A percentile compares a stretch with the other conserved stretches of the same genome.
These are phyloP conservation scores for Trinorchestia longiramus DNA, from an alignment of 1,140 invertebrate genomes.

Conservation along the genomic window DNA sequence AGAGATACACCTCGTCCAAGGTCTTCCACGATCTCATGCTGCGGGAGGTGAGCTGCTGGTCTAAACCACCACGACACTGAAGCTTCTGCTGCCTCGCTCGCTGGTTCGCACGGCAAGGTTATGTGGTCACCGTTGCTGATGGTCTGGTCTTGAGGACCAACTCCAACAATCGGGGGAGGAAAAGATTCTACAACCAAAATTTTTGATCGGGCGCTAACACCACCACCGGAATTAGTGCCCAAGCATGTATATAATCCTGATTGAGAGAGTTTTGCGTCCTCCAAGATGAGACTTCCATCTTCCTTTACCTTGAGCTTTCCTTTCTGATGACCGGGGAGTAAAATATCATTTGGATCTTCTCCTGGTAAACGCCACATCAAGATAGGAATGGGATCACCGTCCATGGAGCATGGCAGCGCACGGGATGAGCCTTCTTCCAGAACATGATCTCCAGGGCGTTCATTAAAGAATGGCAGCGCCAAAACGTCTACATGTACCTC, in stretches of 20 bases:
- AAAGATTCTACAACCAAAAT: constrained; percentile 61
- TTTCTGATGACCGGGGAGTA: constrained; percentile 51
- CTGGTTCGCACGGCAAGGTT: constrained; percentile 63
- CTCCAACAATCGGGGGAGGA: constrained; percentile 63
- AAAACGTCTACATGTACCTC: constrained; percentile 74
- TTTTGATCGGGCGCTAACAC: constrained; percentile 59
- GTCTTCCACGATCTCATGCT: constrained; percentile 56
- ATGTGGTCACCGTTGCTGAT: constrained; percentile 56
- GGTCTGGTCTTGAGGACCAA: constrained; percentile 60
- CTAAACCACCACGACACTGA: constrained; percentile 60
- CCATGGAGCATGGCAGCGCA: constrained; percentile 57
- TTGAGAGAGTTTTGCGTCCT: constrained; percentile 55
- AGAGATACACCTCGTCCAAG: constrained; percentile 54
- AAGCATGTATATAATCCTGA: constrained; percentile 71
- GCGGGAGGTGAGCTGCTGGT: constrained; percentile 60
- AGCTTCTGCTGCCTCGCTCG: constrained; percentile 60
- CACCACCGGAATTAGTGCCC: constrained; percentile 60
- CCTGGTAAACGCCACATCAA: constrained; percentile 63
- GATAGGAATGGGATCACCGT: constrained; percentile 60
- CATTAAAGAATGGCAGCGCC: constrained; percentile 59
- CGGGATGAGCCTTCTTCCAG: constrained; percentile 52
- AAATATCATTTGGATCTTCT: constrained; percentile 59
- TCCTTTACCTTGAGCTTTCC: constrained; percentile 18
- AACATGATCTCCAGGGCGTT: constrained; percentile 59
- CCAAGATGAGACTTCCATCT: constrained; percentile 56